These are phyloP conservation scores for Andrena flavipes DNA, from an alignment of 2,888 invertebrate genomes.

Conservation along the genomic window DNA sequence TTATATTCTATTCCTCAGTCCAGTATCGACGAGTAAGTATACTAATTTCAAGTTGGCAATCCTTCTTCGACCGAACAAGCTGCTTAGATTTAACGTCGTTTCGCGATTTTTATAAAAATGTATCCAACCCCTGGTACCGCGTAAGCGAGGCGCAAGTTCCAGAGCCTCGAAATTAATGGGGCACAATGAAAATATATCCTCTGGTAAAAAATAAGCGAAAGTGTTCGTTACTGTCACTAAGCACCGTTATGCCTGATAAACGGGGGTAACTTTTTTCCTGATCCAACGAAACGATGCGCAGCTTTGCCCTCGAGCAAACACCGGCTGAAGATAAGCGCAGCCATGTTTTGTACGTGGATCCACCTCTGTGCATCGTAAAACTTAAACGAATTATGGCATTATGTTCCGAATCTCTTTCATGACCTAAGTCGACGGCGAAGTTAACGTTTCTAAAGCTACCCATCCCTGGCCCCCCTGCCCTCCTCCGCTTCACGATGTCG, in stretches of 20 bases:
- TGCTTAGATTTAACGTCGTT: no score
- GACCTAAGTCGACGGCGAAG: conserved; percentile 24
- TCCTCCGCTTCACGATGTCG: neutral
- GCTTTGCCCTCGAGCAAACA: conserved; percentile 24
- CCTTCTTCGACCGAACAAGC: no score
- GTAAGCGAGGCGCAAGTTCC: neutral
- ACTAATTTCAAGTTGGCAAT: no score
- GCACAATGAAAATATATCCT: conserved; percentile 5
- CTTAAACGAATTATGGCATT: conserved; percentile 45
- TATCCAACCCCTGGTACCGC: neutral
- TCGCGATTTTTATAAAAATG: neutral
- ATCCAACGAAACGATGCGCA: conserved; percentile 42
- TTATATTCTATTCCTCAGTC: no score
- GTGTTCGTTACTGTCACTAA: conserved; percentile 13
- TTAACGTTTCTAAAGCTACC: conserved; percentile 34
- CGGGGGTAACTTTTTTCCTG: conserved; percentile 41
- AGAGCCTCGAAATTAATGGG: conserved; percentile 5
- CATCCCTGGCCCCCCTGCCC: neutral
- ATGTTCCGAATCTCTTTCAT: conserved; percentile 34
- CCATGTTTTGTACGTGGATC: conserved; percentile 52
- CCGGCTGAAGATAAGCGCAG: conserved; percentile 44
- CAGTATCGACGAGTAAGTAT: no score
- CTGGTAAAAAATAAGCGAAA: neutral
- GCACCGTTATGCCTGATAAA: conserved; percentile 39
- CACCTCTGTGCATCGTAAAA: conserved; percentile 42